Evolutionary conservation across 2,888 invertebrate genomes (phyloP), one percentile per base, ranked within the genome.

Genomic region (Epistrophe grossulariae): DNA sequence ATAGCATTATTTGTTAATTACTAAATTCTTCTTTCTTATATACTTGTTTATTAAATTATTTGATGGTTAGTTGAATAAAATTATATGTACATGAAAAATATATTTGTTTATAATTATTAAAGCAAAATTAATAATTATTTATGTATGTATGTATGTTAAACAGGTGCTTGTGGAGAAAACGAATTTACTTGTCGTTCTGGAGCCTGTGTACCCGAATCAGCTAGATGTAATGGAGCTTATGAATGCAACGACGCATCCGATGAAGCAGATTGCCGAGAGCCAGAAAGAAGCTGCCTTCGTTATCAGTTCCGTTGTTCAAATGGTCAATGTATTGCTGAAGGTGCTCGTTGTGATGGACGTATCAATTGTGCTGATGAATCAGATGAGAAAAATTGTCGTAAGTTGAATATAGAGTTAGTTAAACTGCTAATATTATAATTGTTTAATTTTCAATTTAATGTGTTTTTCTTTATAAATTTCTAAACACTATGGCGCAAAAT

Each of bases 241-340:
- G 95, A 97, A 89, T 97, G 97, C 90, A 91, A 92, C 8, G 95
- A 96, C 90, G 94, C 94, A 7, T 94, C 94, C 28, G 97, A 97
- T 90, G 97, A 97, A 91, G 89, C 89, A 24, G 93, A 94, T 88
- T 96, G 96, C 81, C 80, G 89, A 15, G 91, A 90, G 8, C 19
- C 52, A 8, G 88, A 89, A 43, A 89, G 88, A 80, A 89, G 88
- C 40, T 93, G 93, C 71, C 88, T 88, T 10, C n/a, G 90, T 13
- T 88, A 90, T 40, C 92, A 93, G 88, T 93, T 92, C 92, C 91
- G 91, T 45, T 93, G 93, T 83, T 89, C 90, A 13, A 92, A 91
- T 70, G 92, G 93, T 9, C 91, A 92, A 88, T 92, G 92, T 81
- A 91, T 93, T 19, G 90, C 83, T 62, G 88, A 88, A 7, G 88